Evolutionary conservation across 2,797 vertebrate genomes (phyloP).

Genomic region (Lepilemur septentrionalis): DNA sequence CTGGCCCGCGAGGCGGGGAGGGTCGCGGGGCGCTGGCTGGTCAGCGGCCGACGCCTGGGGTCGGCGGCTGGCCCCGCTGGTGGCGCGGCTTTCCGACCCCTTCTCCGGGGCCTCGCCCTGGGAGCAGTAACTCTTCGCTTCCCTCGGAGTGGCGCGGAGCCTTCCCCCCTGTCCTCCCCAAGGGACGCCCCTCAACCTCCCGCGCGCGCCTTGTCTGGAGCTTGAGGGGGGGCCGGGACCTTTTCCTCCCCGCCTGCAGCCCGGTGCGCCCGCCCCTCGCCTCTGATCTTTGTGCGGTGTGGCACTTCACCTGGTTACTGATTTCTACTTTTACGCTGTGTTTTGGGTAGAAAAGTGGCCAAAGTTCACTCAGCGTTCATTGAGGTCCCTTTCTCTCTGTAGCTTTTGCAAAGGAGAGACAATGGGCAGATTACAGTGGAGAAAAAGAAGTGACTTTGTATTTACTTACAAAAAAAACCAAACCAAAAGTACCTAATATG

Average conservation of each 20-base stretch:
- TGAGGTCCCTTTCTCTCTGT: slow-evolving; percentile 62
- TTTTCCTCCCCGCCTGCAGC: slow-evolving; percentile 42
- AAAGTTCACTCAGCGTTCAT: slow-evolving; percentile 65
- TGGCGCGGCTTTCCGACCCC: slow-evolving; percentile 39
- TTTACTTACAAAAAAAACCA: slow-evolving; percentile 35
- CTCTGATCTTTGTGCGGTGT: slow-evolving; percentile 75
- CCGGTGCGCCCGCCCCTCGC: slow-evolving; percentile 70
- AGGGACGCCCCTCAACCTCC: slow-evolving; percentile 38
- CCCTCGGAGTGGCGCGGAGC: neutral
- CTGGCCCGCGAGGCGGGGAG: slow-evolving; percentile 67
- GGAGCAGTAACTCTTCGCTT: slow-evolving; percentile 17
- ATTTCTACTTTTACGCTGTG: slow-evolving; percentile 79
- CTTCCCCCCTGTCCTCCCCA: neutral
- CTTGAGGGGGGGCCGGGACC: neutral
- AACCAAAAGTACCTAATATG: neutral
- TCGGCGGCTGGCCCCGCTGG: slow-evolving; percentile 18
- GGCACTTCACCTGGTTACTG: slow-evolving; percentile 78
- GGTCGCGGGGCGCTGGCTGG: slow-evolving; percentile 21
- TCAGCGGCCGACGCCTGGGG: slow-evolving; percentile 25
- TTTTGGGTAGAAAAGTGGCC: slow-evolving; percentile 75
- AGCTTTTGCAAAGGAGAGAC: slow-evolving; percentile 59
- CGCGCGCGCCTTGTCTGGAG: neutral
- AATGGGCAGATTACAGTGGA: slow-evolving; percentile 31
- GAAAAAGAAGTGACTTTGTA: slow-evolving; percentile 56
- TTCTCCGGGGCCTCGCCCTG: slow-evolving; percentile 52